phyloP scores from a whole-genome alignment of 2,888 invertebrate genomes.

The Rotaria socialis region DNA sequence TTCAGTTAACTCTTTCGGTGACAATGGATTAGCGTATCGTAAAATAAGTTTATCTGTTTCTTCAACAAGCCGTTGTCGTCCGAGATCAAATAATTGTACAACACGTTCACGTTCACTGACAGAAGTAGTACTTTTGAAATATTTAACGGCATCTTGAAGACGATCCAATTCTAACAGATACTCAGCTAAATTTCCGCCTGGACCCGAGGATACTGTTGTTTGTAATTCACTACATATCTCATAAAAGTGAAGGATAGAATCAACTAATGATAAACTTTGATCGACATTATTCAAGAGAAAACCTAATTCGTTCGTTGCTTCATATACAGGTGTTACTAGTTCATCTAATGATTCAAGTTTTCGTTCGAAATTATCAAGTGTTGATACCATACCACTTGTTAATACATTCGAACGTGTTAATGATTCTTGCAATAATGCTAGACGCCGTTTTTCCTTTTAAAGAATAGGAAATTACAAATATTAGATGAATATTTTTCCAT shows the following conservation, averaged over 20 bases:
- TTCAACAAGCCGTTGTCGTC: background rate
- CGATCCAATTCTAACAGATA: background rate
- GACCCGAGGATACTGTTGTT: background rate
- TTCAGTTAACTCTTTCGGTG: background rate
- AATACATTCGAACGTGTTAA: background rate
- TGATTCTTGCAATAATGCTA: background rate
- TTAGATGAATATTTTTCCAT: no score
- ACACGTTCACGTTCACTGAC: constrained; percentile 20
- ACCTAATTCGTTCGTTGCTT: constrained; percentile 12
- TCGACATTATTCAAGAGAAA: constrained; percentile 7
- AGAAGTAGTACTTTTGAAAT: background rate
- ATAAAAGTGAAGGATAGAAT: constrained; percentile 11
- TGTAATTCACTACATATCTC: background rate
- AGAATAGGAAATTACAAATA: background rate
- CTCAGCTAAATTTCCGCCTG: constrained; percentile 14
- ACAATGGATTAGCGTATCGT: constrained; percentile 16
- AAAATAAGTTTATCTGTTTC: constrained; percentile 27
- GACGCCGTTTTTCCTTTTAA: background rate
- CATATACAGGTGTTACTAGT: constrained; percentile 20
- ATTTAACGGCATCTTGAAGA: constrained; percentile 16
- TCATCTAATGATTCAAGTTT: constrained; percentile 20
- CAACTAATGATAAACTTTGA: background rate
- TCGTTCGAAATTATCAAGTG: constrained; percentile 19
- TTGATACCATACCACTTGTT: constrained; percentile 30
- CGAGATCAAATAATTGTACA: background rate